Conservation (phyloP, 2,113 vertebrate species). For the Calyptomena viridis region DNA sequence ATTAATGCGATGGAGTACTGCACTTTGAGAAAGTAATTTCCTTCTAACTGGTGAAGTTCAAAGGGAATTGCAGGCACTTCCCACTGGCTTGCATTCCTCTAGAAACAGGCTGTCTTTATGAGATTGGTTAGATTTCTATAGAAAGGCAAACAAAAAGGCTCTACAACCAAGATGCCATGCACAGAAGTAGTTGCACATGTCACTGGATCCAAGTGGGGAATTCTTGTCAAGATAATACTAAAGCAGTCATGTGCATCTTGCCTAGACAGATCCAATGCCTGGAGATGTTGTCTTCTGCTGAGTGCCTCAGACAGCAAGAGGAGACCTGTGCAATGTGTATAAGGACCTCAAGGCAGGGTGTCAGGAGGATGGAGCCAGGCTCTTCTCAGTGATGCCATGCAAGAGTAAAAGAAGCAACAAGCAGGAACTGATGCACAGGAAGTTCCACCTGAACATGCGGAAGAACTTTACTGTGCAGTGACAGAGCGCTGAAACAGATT, state of each 20-base stretch:
- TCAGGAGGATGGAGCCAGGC: not conserved
- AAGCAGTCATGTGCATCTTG: not conserved
- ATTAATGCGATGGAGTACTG: not conserved
- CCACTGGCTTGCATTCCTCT: not conserved
- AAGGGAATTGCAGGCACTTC: not conserved
- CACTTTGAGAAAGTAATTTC: not conserved
- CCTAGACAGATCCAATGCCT: not conserved
- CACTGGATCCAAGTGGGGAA: not conserved
- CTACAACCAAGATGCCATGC: not conserved
- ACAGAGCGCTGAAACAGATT: accelerated
- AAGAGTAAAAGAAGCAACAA: accelerated
- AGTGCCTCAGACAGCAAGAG: not conserved
- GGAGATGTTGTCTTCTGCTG: not conserved
- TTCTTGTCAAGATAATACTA: not conserved
- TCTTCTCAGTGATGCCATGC: not conserved
- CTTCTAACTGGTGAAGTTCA: not conserved
- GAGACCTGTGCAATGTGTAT: not conserved
- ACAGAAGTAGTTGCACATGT: not conserved
- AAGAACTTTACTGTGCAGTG: not conserved
- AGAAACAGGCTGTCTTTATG: not conserved
- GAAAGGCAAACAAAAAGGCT: not conserved
- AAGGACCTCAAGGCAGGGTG: not conserved
- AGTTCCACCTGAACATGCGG: too few species aligned
- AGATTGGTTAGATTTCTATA: not conserved
- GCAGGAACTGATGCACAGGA: not conserved